Evolutionary conservation across 2,113 vertebrate species (phyloP).

Genomic region (Crocuta crocuta): DNA sequence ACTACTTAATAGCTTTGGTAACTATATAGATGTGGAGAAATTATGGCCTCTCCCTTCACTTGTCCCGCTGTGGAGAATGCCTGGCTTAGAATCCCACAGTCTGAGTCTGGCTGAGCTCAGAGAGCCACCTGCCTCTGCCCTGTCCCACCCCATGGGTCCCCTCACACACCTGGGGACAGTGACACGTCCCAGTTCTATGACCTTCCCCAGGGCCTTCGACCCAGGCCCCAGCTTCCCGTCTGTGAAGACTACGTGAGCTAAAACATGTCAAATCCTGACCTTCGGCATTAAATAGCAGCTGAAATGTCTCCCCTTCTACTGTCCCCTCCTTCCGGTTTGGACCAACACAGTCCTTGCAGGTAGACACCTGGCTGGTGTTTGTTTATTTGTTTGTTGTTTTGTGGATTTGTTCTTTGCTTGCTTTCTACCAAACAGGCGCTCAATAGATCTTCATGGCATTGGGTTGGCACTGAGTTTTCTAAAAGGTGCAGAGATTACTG

Average conservation of each 20-base stretch:
- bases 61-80: not conserved
- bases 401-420: not conserved
- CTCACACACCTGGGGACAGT: accelerated
- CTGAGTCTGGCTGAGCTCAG: not conserved
- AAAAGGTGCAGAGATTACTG: slow-evolving; percentile 43
- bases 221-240: accelerated
- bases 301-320: accelerated
- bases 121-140: accelerated
- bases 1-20: slow-evolving; percentile 13
- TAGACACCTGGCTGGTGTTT: not conserved
- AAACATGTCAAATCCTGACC: accelerated
- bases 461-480: slow-evolving; percentile 11
- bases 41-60: not conserved
- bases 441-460: not conserved
- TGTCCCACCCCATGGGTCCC: accelerated
- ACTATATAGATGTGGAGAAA: not conserved
- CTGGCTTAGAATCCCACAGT: accelerated
- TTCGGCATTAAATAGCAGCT: accelerated
- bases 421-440: not conserved
- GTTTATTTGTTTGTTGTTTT: not conserved
- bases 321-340: accelerated
- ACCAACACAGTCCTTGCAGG: too few species aligned
- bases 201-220: not conserved
- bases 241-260: accelerated
- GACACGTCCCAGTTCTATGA: accelerated